A percentile compares a stretch with the other conserved stretches of the same genome.
Evolutionary conservation across 2,888 invertebrate genomes (phyloP).

Genomic region (Nineta flava): DNA sequence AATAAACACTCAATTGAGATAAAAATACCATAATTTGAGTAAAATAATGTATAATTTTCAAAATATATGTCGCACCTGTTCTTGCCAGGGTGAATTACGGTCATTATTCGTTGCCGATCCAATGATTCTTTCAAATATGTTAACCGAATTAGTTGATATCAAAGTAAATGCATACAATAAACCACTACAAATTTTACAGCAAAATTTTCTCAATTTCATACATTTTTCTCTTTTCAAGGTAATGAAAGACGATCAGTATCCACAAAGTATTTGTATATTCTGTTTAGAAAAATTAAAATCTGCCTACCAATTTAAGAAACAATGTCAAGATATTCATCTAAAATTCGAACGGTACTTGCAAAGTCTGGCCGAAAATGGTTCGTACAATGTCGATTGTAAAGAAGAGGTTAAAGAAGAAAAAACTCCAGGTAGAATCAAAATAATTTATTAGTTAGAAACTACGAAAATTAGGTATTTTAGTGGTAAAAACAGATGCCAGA

Average conservation of each 20-base stretch:
- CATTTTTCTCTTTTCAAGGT: neutral
- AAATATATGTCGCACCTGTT: neutral
- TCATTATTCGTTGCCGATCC: neutral
- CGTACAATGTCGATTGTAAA: too few relatives aligned
- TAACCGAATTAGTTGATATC: neutral
- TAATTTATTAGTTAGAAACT: too few relatives aligned
- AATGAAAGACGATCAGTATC: neutral
- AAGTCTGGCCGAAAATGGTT: too few relatives aligned
- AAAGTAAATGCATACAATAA: neutral
- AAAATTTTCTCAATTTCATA: neutral
- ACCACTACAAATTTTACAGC: neutral
- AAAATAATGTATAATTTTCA: neutral
- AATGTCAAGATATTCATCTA: neutral
- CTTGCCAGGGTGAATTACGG: neutral
- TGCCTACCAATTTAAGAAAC: neutral
- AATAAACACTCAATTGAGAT: too few relatives aligned
- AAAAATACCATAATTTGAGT: too few relatives aligned
- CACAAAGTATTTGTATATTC: neutral
- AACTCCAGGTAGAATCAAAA: too few relatives aligned
- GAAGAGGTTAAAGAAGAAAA: too few relatives aligned
- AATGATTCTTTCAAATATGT: neutral
- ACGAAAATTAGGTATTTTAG: too few relatives aligned
- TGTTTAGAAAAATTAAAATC: neutral
- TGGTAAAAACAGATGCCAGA: too few relatives aligned
- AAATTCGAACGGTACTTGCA: neutral